A percentile compares a stretch with the other conserved stretches of the same genome.
phyloP scores from a whole-genome alignment of 2,888 invertebrate species.

The Polietes domitor region DNA sequence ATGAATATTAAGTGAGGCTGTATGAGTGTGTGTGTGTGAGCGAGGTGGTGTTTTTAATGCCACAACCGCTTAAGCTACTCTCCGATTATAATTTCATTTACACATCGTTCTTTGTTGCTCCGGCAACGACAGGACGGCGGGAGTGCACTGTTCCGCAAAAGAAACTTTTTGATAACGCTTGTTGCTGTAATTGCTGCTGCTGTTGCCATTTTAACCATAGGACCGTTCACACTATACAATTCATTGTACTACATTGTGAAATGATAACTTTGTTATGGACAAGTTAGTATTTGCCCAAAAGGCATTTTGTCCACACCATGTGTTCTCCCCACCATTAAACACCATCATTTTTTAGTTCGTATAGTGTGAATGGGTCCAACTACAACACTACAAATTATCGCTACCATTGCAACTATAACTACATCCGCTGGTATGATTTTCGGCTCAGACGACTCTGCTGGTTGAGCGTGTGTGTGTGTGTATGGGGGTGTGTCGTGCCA shows the following conservation, averaged over 20 bases:
- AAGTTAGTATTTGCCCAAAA: no score
- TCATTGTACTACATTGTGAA: no score
- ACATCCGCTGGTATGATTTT: background rate
- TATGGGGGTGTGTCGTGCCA: slow-evolving; percentile 1
- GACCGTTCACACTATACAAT: background rate
- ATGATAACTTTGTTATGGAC: no score
- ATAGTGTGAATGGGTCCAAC: background rate
- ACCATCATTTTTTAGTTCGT: no score
- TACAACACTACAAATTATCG: background rate
- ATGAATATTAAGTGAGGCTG: background rate
- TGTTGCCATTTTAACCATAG: background rate
- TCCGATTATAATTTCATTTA: slow-evolving; percentile 16
- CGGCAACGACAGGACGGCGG: background rate
- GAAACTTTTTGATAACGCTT: slow-evolving; percentile 6
- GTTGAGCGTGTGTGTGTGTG: background rate
- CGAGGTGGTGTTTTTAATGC: background rate
- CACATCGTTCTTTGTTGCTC: background rate
- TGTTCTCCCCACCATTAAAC: no score
- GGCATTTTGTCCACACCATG: no score
- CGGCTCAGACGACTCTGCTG: background rate
- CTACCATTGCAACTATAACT: background rate
- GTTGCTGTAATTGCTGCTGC: background rate
- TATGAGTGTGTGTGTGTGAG: background rate
- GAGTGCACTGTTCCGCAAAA: background rate
- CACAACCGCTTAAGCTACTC: slow-evolving; percentile 7